Percentiles rank a stretch among this genome's conserved stretches.
Evolutionary conservation across 2,888 invertebrate species (phyloP).

Genomic region (Caenorhabditis drosophilae): DNA sequence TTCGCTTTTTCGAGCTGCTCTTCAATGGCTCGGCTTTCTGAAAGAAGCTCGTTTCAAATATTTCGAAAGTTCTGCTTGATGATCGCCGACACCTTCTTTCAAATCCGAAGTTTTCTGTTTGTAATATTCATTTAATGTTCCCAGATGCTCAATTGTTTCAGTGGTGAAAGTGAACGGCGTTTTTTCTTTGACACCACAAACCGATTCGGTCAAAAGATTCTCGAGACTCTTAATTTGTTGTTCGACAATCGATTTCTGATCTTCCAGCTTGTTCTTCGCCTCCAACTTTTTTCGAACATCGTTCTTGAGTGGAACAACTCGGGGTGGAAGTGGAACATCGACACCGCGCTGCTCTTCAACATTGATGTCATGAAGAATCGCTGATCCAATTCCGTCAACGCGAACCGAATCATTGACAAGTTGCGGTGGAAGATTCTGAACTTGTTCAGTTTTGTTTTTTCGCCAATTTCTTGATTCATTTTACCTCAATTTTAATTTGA

Average conservation of each 20-base stretch:
- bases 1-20: not conserved
- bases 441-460: too few species aligned
- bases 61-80: not conserved
- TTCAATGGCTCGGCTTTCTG: not conserved
- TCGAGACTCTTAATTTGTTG: slow-evolving; percentile 29
- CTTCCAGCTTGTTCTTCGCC: slow-evolving; percentile 16
- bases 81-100: not conserved
- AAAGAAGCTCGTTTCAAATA: not conserved
- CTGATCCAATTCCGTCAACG: slow-evolving; percentile 18
- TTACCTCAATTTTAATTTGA: slow-evolving; percentile 7
- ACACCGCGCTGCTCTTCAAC: slow-evolving; percentile 27
- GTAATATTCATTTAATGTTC: slow-evolving; percentile 20
- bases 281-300: slow-evolving; percentile 19
- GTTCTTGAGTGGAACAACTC: slow-evolving; percentile 20
- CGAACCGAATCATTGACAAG: slow-evolving; percentile 27
- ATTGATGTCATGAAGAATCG: slow-evolving; percentile 27
- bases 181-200: slow-evolving; percentile 17
- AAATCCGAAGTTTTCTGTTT: slow-evolving; percentile 19
- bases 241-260: slow-evolving; percentile 19
- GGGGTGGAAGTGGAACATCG: slow-evolving; percentile 22
- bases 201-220: slow-evolving; percentile 20
- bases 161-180: slow-evolving; percentile 19
- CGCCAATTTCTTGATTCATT: too few species aligned
- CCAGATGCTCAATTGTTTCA: slow-evolving; percentile 24
- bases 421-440: slow-evolving; percentile 30